These are phyloP conservation scores for Xylophagus ater DNA, from an alignment of 2,888 invertebrate species.

Conservation along the genomic window DNA sequence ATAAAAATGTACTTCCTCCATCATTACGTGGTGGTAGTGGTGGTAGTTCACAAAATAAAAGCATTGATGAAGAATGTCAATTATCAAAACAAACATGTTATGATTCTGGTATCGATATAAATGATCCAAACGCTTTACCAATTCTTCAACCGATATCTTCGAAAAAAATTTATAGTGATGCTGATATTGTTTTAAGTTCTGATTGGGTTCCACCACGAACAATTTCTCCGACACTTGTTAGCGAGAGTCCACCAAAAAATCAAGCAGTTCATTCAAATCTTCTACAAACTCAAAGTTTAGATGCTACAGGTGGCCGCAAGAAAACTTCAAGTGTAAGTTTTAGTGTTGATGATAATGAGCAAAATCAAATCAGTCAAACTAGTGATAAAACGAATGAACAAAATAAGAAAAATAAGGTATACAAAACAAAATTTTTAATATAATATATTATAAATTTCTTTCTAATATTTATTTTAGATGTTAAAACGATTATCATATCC, in stretches of 20 bases:
- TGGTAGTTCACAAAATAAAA: slow-evolving; percentile 31
- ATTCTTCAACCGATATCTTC: slow-evolving; percentile 50
- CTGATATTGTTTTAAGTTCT: slow-evolving; percentile 75
- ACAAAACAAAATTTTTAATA: not conserved
- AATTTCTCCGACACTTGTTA: slow-evolving; percentile 58
- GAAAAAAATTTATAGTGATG: slow-evolving; percentile 62
- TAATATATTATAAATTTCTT: not conserved
- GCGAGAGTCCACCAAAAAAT: slow-evolving; percentile 40
- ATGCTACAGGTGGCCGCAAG: slow-evolving; percentile 45
- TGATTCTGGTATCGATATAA: slow-evolving; percentile 81
- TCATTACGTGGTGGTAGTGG: not conserved
- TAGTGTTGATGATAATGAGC: slow-evolving; percentile 50
- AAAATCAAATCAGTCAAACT: slow-evolving; percentile 12
- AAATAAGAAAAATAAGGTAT: slow-evolving; percentile 17
- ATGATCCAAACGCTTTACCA: slow-evolving; percentile 52
- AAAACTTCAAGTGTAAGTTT: slow-evolving; percentile 63
- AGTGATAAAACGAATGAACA: slow-evolving; percentile 13
- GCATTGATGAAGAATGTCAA: slow-evolving; percentile 47
- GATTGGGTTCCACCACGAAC: slow-evolving; percentile 82
- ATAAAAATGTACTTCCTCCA: not conserved
- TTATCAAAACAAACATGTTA: slow-evolving; percentile 76
- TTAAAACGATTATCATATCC: slow-evolving; percentile 85
- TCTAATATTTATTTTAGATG: slow-evolving; percentile 52
- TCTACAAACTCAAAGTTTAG: slow-evolving; percentile 28
- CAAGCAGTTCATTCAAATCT: slow-evolving; percentile 27